Conservation (phyloP, 1,140 invertebrate genomes). For the Arctopsyche grandis region DNA sequence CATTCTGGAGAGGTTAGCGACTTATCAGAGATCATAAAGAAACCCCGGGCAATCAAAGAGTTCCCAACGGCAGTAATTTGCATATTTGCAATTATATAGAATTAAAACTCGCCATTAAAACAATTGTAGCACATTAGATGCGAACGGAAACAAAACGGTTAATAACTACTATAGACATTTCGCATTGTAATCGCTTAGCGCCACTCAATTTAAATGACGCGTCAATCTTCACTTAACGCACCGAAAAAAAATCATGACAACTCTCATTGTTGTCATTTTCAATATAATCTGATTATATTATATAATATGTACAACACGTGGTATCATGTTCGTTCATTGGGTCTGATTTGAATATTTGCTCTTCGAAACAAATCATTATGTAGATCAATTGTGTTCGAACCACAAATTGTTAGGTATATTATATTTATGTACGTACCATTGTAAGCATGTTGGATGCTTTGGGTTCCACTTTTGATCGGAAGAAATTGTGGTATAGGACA, state of each 20-base stretch:
- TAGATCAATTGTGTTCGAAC: no score
- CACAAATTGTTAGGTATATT: no score
- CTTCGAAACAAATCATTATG: no score
- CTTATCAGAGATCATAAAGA: no score
- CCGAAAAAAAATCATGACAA: not conserved
- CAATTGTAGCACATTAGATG: not conserved
- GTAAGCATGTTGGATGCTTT: conserved; percentile 81
- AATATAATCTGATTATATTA: conserved; percentile 1
- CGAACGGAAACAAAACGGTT: not conserved
- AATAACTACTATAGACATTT: not conserved
- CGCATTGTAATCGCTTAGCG: conserved; percentile 6
- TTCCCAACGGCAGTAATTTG: no score
- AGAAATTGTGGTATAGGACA: conserved; percentile 81
- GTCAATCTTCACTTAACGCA: conserved; percentile 13
- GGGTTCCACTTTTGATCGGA: conserved; percentile 77
- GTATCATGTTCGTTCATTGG: not conserved
- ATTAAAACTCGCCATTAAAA: not conserved
- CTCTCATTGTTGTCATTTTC: not conserved
- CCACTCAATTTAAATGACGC: not conserved
- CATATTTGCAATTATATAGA: no score
- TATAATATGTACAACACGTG: not conserved
- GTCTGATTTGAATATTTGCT: not conserved
- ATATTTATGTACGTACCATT: conserved; percentile 70
- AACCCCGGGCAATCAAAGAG: no score
- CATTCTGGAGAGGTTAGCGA: no score